Evolutionary conservation across 2,113 vertebrate genomes (phyloP), one percentile per base, ranked within the genome.

Genomic region (Lophius piscatorius): DNA sequence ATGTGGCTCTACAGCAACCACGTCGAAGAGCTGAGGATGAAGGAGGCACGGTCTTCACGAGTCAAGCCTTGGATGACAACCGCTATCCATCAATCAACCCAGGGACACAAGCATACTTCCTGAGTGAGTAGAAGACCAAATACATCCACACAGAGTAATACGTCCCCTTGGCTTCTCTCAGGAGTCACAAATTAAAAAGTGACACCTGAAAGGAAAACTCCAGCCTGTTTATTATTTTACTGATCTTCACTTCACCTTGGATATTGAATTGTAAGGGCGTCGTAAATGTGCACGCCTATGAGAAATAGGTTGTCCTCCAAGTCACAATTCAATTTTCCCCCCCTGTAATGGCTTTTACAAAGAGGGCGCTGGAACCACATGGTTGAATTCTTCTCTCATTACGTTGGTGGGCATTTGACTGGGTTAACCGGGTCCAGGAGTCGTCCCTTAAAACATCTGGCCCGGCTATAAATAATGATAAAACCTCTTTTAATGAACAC

Each of bases 161-260:
- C 49, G 44, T 48, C 51, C 31, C 14, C 24, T 40, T 41, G 71
- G 62, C 70, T 46, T 59, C 50, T 46, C 38, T 46, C 5, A 46
- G 41, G 50, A 70, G 67, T 48, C 69, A 86, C 81, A 74, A 82
- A 80, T 83, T 70, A 86, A 68, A 78, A 63, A 17, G 18, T 69
- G 73, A 76, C 78, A 60, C 73, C 78, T 63, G 26, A 33, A 59
- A 76, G 38, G 14, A 48, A 48, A 46, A 34, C 45, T 40, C 20
- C 9, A 12, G 48, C 52, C 35, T 42, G 45, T 34, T 60, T 34
- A 44, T 68, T 56, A 50, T 68, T 70, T 69, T 44, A 49, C 66
- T 35, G 61, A 63, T 73, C 48, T 42, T 13, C 20, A 1, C 39
- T 34, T 64, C 45, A 76, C 76, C 77, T 64, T 83, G 76, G 56